Conservation (phyloP, 1,140 invertebrate genomes). For the Pissodes strobi region DNA sequence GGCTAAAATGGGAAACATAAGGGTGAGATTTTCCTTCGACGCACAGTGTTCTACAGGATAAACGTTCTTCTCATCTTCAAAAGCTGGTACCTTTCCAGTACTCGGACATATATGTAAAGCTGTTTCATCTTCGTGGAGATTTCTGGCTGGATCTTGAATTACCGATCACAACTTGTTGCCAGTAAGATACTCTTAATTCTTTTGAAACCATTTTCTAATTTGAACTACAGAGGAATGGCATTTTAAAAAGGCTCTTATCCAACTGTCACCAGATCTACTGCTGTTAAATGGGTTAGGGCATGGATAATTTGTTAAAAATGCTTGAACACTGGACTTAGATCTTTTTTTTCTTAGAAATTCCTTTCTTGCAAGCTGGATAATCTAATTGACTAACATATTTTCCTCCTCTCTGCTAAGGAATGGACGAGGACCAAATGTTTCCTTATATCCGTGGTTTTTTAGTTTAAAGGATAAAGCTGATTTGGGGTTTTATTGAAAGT, state of each 20-base stretch:
- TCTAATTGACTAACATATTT: conserved; percentile 24
- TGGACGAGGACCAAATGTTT: background rate
- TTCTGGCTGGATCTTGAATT: conserved; percentile 40
- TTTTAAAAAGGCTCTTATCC: conserved; percentile 48
- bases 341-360: conserved; percentile 26
- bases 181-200: too few relatives aligned
- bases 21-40: conserved; percentile 49
- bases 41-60: conserved; percentile 46
- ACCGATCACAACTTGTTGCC: too few relatives aligned
- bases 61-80: conserved; percentile 49
- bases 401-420: conserved; percentile 15
- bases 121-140: conserved; percentile 55
- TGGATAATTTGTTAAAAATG: conserved; percentile 11
- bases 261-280: conserved; percentile 44
- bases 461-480: background rate
- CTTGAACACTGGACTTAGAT: conserved; percentile 12
- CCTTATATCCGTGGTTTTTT: background rate
- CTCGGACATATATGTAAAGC: conserved; percentile 51
- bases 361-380: conserved; percentile 11
- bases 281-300: conserved; percentile 42
- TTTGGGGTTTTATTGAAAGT: background rate
- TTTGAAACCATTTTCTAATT: too few relatives aligned
- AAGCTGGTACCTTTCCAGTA: conserved; percentile 44
- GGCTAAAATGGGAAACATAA: conserved; percentile 48
- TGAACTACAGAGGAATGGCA: conserved; percentile 38